Evolutionary conservation across 2,797 vertebrate species (phyloP), one percentile per base, ranked within the genome.

Genomic region (Epinephelus coioides): DNA sequence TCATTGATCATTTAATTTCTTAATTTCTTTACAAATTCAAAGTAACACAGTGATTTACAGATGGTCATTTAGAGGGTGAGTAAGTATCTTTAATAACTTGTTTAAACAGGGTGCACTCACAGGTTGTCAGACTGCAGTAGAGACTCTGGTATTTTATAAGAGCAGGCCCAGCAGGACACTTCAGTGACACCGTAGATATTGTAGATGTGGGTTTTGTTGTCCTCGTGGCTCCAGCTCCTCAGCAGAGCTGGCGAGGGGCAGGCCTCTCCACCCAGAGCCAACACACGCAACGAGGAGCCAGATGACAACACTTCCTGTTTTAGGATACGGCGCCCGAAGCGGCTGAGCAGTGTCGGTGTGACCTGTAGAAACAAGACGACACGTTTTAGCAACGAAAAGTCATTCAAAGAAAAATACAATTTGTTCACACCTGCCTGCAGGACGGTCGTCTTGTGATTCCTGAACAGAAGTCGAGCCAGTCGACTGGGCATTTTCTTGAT

Each of bases 161-260:
- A 97, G 72, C 94, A 97, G 19, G 98, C 98, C 98, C 98, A 99
- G 90, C 98, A 97, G 78, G 98, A 99, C 59, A 99, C 98, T 82
- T 99, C 98, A 0, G 98, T 99, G 75, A 98, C 95, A 44, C 98
- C 98, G 30, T 99, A 99, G 59, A 99, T 88, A 91, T 99, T 99
- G 92, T 95, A 99, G 83, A 99, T 90, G 3, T 79, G 83, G 3
- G 98, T 99, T 89, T 86, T 93, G 87, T 99, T 99, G 69, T 96
- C 96, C 73, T 94, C 19, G 57, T 94, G 95, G 79, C 91, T 97
- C 98, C 98, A 99, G 86, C 92, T 95, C 75, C 81, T 95, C 78
- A 99, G 91, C 77, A 96, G 61, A 57, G 81, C 88, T 2, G 95
- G 76, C 0, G 91, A 85, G 0, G 98, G 98, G 88, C 97, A 99